Conservation (phyloP, 1,140 invertebrate genomes). For the Elymnias hypermnestra region DNA sequence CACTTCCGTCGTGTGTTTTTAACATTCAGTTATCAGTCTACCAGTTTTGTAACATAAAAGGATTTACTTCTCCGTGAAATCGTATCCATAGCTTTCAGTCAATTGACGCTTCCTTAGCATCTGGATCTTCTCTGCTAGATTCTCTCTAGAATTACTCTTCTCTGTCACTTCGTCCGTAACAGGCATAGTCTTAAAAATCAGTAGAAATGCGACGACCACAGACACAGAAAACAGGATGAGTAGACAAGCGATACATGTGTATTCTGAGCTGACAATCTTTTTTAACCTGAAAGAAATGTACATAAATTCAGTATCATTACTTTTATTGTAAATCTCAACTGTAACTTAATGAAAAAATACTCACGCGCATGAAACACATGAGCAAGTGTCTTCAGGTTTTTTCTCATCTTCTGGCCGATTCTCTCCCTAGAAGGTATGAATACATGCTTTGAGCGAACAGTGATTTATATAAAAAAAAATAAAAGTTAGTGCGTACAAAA, state of each 20-base stretch:
- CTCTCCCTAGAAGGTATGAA: too few species aligned
- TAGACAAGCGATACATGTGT: slow-evolving; percentile 37
- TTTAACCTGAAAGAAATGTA: slow-evolving; percentile 35
- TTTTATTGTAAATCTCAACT: neutral
- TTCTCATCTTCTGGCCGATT: slow-evolving; percentile 16
- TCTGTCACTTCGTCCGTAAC: neutral
- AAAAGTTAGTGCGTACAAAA: too few species aligned
- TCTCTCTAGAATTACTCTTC: neutral
- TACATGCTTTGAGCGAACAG: too few species aligned
- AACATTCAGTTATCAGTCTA: too few species aligned
- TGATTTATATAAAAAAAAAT: too few species aligned
- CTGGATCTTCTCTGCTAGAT: slow-evolving; percentile 5
- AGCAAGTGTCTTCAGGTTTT: slow-evolving; percentile 31
- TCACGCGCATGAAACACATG: slow-evolving; percentile 50
- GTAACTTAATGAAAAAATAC: slow-evolving; percentile 10
- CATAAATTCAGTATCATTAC: neutral
- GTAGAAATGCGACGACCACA: slow-evolving; percentile 27
- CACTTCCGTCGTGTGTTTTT: too few species aligned
- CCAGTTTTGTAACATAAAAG: too few species aligned
- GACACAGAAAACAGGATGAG: slow-evolving; percentile 33
- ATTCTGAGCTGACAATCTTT: slow-evolving; percentile 37
- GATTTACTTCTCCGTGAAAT: slow-evolving; percentile 13
- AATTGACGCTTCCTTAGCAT: slow-evolving; percentile 30
- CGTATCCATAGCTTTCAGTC: slow-evolving; percentile 8
- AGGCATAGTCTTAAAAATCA: slow-evolving; percentile 36